Base-by-base conservation (phyloP, 2,113 vertebrate species). In the Notiomystis cincta region DNA sequence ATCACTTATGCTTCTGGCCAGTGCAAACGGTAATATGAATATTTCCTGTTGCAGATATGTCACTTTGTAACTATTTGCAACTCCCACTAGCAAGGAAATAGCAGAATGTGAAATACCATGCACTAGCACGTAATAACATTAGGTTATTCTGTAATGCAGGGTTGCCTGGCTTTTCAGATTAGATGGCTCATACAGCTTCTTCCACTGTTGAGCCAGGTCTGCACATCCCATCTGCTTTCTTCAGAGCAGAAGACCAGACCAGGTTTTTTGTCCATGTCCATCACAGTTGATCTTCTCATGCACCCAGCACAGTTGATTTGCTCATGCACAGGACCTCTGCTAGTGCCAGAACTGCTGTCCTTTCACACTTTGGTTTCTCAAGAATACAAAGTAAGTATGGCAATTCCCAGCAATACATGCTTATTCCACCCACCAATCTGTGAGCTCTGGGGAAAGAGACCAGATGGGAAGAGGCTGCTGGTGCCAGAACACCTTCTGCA, bases 31-130 rank as follows among this genome's bases (percentile, higher is more conserved):
- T 89, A 72, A 65, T 45, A 24, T 21, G 66, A 91, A 89, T 94
- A 95, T 95, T 96, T 89, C 54, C 73, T 94, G 61, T 21, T 89
- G 94, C 86, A 89, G 62, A 73, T 89, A 77, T 24, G 25, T 93
- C 67, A 75, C 65, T 94, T 94, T 2, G 1, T 62, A 95, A 96
- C 81, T 95, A 87, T 96, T 96, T 95, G 79, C 87, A 95, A 78
- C 82, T 93, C 93, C 77, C 82, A 85, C 50, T 83, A 86, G 50
- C 86, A 93, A 15, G 33, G 72, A 90, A 86, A 88, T 62, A 92
- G 53, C 67, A 80, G 47, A 86, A 89, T n/a, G 40, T 42, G 67
- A 85, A 91, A 66, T 84, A 61, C 15, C 45, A 37, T 28, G 50
- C 51, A 48, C 35, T 92, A 92, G 82, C 62, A 83, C 87, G 93